Conservation (phyloP, 2,113 vertebrate genomes). For the Cheirogaleus medius region DNA sequence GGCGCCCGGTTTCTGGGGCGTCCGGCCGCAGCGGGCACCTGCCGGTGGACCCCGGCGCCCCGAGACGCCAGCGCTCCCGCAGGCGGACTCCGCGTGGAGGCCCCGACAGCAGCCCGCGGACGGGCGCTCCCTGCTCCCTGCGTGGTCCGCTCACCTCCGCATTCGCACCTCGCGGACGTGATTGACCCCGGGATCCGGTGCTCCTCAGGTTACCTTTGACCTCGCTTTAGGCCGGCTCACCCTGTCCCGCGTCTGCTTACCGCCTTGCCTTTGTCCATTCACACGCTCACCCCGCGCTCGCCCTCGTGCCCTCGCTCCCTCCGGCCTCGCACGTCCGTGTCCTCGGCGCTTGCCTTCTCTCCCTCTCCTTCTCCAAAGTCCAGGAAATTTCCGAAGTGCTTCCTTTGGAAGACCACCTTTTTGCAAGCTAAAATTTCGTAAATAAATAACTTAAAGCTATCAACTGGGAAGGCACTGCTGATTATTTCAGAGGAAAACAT, state of each 20-base stretch:
- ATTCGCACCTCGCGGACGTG: too few species aligned
- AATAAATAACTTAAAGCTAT: neutral
- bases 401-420: neutral
- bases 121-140: accelerated
- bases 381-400: neutral
- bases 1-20: too few species aligned
- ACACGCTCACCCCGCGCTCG: too few species aligned
- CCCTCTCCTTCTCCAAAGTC: neutral
- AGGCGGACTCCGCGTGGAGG: accelerated
- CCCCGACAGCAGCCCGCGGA: accelerated
- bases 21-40: too few species aligned
- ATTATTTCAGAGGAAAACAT: neutral
- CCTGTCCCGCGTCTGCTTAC: too few species aligned
- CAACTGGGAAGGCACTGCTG: neutral
- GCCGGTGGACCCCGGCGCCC: too few species aligned
- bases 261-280: accelerated
- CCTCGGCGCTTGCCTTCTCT: accelerated
- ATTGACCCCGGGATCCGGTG: accelerated
- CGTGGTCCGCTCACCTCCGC: accelerated
- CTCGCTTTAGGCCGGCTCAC: neutral
- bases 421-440: neutral
- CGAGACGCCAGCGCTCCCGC: too few species aligned
- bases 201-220: neutral
- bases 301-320: too few species aligned
- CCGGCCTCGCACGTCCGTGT: neutral